Conservation (phyloP, 2,888 invertebrate genomes). For the Allophyes oxyacanthae region DNA sequence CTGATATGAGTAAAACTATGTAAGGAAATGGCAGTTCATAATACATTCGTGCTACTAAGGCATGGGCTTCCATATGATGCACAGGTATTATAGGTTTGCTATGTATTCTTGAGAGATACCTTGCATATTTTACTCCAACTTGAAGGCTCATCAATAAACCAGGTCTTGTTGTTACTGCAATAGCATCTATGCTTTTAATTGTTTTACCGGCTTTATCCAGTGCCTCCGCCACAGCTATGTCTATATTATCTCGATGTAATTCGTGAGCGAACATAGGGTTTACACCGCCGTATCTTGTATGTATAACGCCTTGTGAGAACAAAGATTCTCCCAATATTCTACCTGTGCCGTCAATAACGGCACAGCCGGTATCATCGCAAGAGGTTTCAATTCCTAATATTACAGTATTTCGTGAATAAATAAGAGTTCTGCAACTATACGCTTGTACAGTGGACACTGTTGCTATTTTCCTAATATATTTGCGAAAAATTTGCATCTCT, state of each 20-base stretch:
- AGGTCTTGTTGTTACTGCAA: slow-evolving; percentile 97
- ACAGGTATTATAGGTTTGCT: slow-evolving; percentile 97
- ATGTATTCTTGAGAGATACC: slow-evolving; percentile 91
- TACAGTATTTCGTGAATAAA: slow-evolving; percentile 43
- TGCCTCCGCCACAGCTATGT: slow-evolving; percentile 91
- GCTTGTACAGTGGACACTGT: background rate
- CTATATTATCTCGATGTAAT: slow-evolving; percentile 94
- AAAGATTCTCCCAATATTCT: slow-evolving; percentile 94
- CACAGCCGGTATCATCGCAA: slow-evolving; percentile 99
- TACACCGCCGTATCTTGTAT: slow-evolving; percentile 95
- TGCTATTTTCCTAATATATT: slow-evolving; percentile 7
- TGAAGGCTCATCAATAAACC: slow-evolving; percentile 94
- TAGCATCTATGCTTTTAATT: slow-evolving; percentile 93
- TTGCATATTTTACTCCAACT: slow-evolving; percentile 95
- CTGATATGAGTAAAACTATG: slow-evolving; percentile 96
- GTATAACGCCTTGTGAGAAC: slow-evolving; percentile 93
- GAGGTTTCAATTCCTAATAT: slow-evolving; percentile 98
- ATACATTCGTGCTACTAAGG: slow-evolving; percentile 95
- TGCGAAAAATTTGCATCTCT: slow-evolving; percentile 21
- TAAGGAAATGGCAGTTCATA: slow-evolving; percentile 94
- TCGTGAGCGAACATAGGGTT: slow-evolving; percentile 96
- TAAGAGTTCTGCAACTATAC: slow-evolving; percentile 16
- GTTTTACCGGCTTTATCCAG: slow-evolving; percentile 89
- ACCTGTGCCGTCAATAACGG: slow-evolving; percentile 93
- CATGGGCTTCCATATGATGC: slow-evolving; percentile 99